Evolutionary conservation across 2,113 vertebrate species (phyloP).

Genomic region (Hystrix brachyura): DNA sequence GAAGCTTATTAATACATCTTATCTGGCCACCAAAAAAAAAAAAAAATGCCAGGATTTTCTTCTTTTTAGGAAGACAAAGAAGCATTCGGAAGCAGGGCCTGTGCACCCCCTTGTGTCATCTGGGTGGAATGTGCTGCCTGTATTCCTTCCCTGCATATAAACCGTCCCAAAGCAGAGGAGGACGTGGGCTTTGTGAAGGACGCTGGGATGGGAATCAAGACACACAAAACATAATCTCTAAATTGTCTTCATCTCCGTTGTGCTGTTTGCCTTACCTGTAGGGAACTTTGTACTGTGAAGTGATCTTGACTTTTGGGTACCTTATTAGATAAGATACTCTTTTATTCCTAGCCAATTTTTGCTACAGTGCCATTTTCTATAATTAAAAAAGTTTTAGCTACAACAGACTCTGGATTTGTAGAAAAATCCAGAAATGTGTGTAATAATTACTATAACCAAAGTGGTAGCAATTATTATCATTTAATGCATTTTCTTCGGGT

Average conservation of each 20-base stretch:
- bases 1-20: slow-evolving; percentile 42
- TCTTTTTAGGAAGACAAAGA: slow-evolving; percentile 39
- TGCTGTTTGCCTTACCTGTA: not conserved
- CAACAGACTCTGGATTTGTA: not conserved
- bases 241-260: not conserved
- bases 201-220: not conserved
- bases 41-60: not conserved
- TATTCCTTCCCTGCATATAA: not conserved
- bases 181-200: not conserved
- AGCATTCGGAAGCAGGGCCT: slow-evolving; percentile 13
- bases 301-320: not conserved
- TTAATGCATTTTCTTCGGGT: slow-evolving; percentile 4
- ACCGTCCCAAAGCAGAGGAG: not conserved
- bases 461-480: not conserved
- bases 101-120: slow-evolving; percentile 56
- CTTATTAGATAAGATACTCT: slow-evolving; percentile 21
- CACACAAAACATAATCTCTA: not conserved
- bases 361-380: not conserved
- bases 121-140: not conserved
- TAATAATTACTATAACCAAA: not conserved
- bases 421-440: slow-evolving; percentile 25
- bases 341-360: not conserved
- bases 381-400: not conserved
- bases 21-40: not conserved
- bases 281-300: not conserved